Percentiles rank a stretch among this genome's conserved stretches.
Evolutionary conservation across 2,797 vertebrate genomes (phyloP).

Genomic region (Coranthus polyacanthus): DNA sequence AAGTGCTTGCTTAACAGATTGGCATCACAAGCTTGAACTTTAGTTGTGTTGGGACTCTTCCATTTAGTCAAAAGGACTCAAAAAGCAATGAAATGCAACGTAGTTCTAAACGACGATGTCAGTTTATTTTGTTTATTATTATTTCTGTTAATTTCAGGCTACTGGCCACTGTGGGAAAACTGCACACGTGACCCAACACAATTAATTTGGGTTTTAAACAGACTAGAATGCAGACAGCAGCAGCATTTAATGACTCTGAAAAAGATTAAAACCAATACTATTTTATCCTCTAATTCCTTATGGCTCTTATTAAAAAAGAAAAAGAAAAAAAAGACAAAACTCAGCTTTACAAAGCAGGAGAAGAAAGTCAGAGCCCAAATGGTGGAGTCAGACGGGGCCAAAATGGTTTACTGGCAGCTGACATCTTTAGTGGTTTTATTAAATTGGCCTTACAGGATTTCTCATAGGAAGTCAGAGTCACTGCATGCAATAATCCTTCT

Average conservation of each 20-base stretch:
- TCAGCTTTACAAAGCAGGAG: not conserved
- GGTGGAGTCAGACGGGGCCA: not conserved
- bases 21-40: no score
- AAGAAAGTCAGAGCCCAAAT: not conserved
- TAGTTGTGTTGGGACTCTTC: no score
- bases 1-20: not conserved
- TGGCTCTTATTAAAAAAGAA: no score
- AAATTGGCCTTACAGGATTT: not conserved
- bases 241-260: not conserved
- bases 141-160: not conserved
- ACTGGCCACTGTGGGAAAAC: no score
- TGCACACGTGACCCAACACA: no score
- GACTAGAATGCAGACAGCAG: not conserved
- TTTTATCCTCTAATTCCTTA: not conserved
- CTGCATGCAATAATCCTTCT: slow-evolving; percentile 24
- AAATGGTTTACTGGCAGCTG: slow-evolving; percentile 1
- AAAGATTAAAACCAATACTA: not conserved
- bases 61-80: not conserved
- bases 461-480: not conserved
- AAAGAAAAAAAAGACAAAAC: no score
- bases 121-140: no score
- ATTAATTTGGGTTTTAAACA: no score
- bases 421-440: not conserved
- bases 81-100: no score
- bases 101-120: no score